A percentile compares a stretch with the other conserved stretches of the same genome.
Evolutionary conservation across 2,797 vertebrate genomes (phyloP).

Genomic region (Gallirallus australis): DNA sequence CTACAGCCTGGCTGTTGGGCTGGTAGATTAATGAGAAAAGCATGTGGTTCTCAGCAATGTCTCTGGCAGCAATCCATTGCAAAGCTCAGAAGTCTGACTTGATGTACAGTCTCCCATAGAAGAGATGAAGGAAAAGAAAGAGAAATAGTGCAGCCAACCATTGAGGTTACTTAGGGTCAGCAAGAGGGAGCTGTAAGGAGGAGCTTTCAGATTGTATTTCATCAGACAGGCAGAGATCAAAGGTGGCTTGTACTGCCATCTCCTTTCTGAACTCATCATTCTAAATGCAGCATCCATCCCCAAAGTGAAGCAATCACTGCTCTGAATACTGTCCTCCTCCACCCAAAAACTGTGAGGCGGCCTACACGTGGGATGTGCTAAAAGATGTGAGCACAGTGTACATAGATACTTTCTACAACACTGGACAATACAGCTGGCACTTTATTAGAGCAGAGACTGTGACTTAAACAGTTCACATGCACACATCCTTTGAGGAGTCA

Average conservation of each 20-base stretch:
- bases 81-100: background rate
- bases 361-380: background rate
- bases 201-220: background rate
- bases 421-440: background rate
- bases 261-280: background rate
- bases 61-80: conserved; percentile 7
- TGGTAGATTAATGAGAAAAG: conserved; percentile 24
- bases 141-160: conserved; percentile 4
- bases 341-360: background rate
- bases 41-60: background rate
- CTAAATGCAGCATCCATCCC: background rate
- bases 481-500: background rate
- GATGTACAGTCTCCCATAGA: background rate
- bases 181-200: background rate
- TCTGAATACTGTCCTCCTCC: background rate
- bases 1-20: background rate
- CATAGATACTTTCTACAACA: background rate
- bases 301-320: background rate
- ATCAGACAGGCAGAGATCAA: conserved; percentile 20
- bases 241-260: background rate
- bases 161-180: conserved; percentile 7
- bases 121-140: background rate
- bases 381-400: background rate
- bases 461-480: background rate
- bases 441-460: background rate